Evolutionary conservation across 1,140 invertebrate genomes (phyloP), one percentile per base, ranked within the genome.

Genomic region (Armadillidium nasatum): DNA sequence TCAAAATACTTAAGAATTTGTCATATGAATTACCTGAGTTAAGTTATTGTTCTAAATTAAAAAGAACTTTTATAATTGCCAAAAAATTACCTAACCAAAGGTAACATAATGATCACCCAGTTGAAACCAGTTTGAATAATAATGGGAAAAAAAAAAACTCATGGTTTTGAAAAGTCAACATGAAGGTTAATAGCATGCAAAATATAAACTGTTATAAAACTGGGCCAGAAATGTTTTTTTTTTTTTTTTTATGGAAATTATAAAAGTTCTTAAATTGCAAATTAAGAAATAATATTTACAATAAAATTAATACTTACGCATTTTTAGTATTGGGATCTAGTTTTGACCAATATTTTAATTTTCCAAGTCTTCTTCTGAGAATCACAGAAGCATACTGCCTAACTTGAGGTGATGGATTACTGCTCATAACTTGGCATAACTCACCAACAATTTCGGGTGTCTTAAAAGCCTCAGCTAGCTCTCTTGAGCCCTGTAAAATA

Each of bases 321-420:
- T 85, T 85, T 83, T 86, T 85, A n/a, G 86, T 78, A 69, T 88
- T 84, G 10, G 81, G 77, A 45, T 87, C 82, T 10, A 91, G 82
- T 83, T 87, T 86, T n/a, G 83, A 83, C 90, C 90, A 92, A 79
- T 89, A 80, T 71, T 87, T 87, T 70, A 83, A 83, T 85, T 90
- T 90, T 0, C 79, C 80, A 13, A 91, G 86, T 77, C 88, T 87
- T 82, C 88, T 89, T 44, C 87, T 84, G 2, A 92, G 83, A 15
- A 92, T 82, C 50, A 91, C 86, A 60, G 89, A 88, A 43, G 90
- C 89, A 82, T 89, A 90, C 82, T 91, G 90, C 67, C 90, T 85
- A n/a, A 91, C 86, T 85, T 91, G 86, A 0, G 86, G 81, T 81
- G 87, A 88, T n/a, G 81, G 74, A 2, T 87, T 87, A 0, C 86